Conservation (phyloP, 35 echinoderm and acorn worm species). For the Ptychodera flava region DNA sequence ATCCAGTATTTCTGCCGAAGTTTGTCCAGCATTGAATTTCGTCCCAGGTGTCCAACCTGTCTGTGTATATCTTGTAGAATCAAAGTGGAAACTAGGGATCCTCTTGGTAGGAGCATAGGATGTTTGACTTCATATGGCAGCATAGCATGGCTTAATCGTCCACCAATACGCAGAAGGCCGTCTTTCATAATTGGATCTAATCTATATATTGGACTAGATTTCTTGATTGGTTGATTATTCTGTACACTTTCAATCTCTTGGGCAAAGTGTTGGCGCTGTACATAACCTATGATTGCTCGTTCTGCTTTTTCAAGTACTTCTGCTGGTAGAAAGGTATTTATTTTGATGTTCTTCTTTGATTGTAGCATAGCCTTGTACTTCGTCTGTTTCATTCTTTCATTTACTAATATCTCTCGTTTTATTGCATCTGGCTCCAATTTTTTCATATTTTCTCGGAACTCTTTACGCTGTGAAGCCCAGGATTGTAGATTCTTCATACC, state of each 20-base stretch:
- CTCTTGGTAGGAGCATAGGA: constrained; percentile 23
- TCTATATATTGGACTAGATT: constrained; percentile 9
- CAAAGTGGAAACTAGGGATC: not conserved
- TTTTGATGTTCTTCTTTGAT: too few relatives aligned
- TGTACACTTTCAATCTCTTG: constrained; percentile 11
- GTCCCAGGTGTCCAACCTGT: constrained; percentile 16
- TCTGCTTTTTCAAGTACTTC: not conserved
- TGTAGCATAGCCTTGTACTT: too few relatives aligned
- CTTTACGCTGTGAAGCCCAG: too few relatives aligned
- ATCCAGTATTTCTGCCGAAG: constrained; percentile 27
- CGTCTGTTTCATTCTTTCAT: too few relatives aligned
- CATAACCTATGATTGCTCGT: constrained; percentile 12
- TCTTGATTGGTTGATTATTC: constrained; percentile 2
- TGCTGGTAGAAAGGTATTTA: too few relatives aligned
- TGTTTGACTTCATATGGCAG: constrained; percentile 20
- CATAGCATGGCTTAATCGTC: constrained; percentile 14
- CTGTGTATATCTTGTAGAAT: constrained; percentile 23
- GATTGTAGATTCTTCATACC: too few relatives aligned
- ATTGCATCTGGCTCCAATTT: too few relatives aligned
- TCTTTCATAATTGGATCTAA: constrained; percentile 12
- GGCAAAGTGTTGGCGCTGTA: constrained; percentile 3
- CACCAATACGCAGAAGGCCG: constrained; percentile 31
- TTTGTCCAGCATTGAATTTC: constrained; percentile 15
- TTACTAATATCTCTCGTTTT: too few relatives aligned
- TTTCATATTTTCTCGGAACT: too few relatives aligned